Evolutionary conservation across 2,888 invertebrate genomes (phyloP).

Genomic region (Pollenia amentaria): DNA sequence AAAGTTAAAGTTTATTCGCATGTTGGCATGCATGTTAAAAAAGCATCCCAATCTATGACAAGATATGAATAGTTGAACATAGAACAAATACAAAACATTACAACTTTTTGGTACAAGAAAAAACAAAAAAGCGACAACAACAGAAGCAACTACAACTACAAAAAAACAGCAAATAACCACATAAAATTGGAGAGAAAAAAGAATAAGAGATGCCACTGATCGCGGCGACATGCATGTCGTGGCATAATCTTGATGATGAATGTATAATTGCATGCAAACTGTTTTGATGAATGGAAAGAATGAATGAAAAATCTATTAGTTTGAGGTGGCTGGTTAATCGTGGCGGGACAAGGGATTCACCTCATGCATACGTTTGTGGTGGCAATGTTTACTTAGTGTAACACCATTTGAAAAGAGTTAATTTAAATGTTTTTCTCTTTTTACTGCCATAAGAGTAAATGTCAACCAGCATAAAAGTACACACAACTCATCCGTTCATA

Average conservation of each 20-base stretch:
- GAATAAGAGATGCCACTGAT: conserved; percentile 72
- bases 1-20: conserved; percentile 63
- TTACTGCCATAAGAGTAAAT: conserved; percentile 75
- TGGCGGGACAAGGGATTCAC: conserved; percentile 33
- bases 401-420: conserved; percentile 69
- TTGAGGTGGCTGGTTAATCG: conserved; percentile 59
- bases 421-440: conserved; percentile 69
- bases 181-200: conserved; percentile 32
- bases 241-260: conserved; percentile 83
- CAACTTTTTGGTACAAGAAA: conserved; percentile 40
- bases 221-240: conserved; percentile 79
- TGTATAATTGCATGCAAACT: conserved; percentile 82
- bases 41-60: conserved; percentile 72
- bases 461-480: conserved; percentile 81
- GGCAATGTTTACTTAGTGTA: conserved; percentile 65
- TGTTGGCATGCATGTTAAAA: conserved; percentile 69
- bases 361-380: conserved; percentile 34
- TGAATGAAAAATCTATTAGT: conserved; percentile 70
- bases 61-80: conserved; percentile 71
- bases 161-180: conserved; percentile 42
- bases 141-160: conserved; percentile 38
- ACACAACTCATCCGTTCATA: conserved; percentile 49
- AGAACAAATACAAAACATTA: conserved; percentile 73
- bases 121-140: conserved; percentile 32
- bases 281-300: conserved; percentile 75